Conservation (phyloP, 1,140 invertebrate species). For the Coenobita brevimanus region DNA sequence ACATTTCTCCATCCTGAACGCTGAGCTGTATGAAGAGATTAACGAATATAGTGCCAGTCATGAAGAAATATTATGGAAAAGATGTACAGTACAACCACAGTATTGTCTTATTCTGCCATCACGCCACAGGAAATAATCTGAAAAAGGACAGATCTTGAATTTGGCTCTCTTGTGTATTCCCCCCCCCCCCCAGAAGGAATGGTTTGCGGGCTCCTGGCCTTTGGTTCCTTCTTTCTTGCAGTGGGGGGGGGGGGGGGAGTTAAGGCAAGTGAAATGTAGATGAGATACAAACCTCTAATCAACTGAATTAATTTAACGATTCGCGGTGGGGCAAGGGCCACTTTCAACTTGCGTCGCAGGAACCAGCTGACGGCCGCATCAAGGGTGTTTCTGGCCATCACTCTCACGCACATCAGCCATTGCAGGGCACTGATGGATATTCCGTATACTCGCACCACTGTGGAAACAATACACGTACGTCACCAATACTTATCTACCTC, state of each 20-base stretch:
- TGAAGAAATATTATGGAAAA: too few relatives aligned
- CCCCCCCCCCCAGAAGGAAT: too few relatives aligned
- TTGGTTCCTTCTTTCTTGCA: too few relatives aligned
- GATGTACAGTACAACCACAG: too few relatives aligned
- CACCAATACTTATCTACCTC: not conserved
- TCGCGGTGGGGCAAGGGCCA: conserved; percentile 53
- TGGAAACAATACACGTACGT: not conserved
- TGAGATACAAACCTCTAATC: conserved; percentile 60
- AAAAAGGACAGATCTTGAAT: too few relatives aligned
- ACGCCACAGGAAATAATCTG: too few relatives aligned
- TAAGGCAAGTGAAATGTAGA: not conserved
- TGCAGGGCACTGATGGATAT: conserved; percentile 52
- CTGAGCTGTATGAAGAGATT: too few relatives aligned
- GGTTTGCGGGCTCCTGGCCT: too few relatives aligned
- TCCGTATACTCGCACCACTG: conserved; percentile 67
- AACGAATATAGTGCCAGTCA: too few relatives aligned
- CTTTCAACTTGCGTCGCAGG: conserved; percentile 54
- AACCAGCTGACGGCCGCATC: conserved; percentile 62
- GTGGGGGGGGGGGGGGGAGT: not conserved
- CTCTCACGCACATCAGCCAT: conserved; percentile 54
- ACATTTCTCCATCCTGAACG: too few relatives aligned
- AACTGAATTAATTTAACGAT: conserved; percentile 68
- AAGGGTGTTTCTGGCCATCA: conserved; percentile 52
- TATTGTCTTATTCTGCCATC: too few relatives aligned
- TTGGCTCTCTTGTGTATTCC: too few relatives aligned